These are phyloP conservation scores for Macrotrachela quadricornifera DNA, from an alignment of 1,140 invertebrate species.

Conservation along the genomic window DNA sequence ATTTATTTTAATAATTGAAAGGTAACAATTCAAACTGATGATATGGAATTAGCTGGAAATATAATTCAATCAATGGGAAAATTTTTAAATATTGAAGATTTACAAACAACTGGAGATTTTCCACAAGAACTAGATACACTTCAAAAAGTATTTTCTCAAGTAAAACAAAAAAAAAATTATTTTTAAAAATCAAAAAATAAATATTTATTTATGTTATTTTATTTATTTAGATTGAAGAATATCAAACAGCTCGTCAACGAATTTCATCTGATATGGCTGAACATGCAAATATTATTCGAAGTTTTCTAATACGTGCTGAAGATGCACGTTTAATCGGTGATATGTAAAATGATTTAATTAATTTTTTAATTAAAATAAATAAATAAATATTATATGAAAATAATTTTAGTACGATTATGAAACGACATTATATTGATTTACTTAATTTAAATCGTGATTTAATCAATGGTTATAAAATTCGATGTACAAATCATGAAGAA, in stretches of 20 bases:
- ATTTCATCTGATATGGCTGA: conserved; percentile 51
- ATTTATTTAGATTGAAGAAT: conserved; percentile 39
- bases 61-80: conserved; percentile 49
- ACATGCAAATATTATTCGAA: conserved; percentile 43
- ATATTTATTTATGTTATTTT: too few relatives aligned
- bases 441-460: conserved; percentile 58
- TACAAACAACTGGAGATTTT: conserved; percentile 45
- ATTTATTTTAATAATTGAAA: too few relatives aligned
- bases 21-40: conserved; percentile 41
- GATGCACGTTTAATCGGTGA: conserved; percentile 48
- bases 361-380: neutral
- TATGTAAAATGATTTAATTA: conserved; percentile 34
- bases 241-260: conserved; percentile 42
- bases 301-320: conserved; percentile 49
- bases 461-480: conserved; percentile 55
- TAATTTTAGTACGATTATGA: neutral
- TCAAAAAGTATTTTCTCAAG: conserved; percentile 33
- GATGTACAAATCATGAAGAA: conserved; percentile 57
- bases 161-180: too few relatives aligned
- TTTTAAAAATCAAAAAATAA: too few relatives aligned
- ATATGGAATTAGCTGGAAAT: conserved; percentile 54
- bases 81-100: conserved; percentile 42
- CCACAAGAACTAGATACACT: conserved; percentile 45
- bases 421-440: conserved; percentile 45
- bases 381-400: neutral